phyloP scores from a whole-genome alignment of 2,113 vertebrate species.

The Xerus inauris region DNA sequence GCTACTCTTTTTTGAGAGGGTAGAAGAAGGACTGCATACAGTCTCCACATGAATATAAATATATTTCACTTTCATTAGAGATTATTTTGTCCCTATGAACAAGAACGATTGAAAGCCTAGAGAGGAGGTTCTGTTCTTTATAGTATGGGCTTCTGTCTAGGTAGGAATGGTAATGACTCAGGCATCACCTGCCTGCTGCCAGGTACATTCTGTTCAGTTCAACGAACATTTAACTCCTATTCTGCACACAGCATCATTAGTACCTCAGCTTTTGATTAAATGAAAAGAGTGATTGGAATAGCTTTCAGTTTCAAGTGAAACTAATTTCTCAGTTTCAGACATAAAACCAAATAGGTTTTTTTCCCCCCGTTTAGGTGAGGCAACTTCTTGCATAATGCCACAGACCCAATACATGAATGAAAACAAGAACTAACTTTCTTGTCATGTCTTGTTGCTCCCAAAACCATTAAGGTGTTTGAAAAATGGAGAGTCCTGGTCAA shows the following conservation, averaged over 20 bases:
- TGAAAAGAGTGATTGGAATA: neutral
- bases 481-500: neutral
- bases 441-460: neutral
- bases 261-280: neutral
- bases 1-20: neutral
- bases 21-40: neutral
- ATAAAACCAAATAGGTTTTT: neutral
- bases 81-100: slow-evolving; percentile 63
- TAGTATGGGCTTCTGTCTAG: neutral
- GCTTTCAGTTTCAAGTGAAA: neutral
- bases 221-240: slow-evolving; percentile 24
- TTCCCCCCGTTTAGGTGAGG: neutral
- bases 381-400: neutral
- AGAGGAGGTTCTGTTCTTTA: neutral
- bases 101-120: slow-evolving; percentile 15
- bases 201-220: neutral
- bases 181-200: neutral
- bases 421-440: neutral
- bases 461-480: neutral
- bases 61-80: slow-evolving; percentile 58
- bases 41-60: slow-evolving; percentile 63
- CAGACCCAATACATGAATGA: neutral
- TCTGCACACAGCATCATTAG: neutral
- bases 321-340: neutral
- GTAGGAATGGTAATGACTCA: neutral